Conservation (phyloP, 2,113 vertebrate genomes). For the Euleptes europaea region DNA sequence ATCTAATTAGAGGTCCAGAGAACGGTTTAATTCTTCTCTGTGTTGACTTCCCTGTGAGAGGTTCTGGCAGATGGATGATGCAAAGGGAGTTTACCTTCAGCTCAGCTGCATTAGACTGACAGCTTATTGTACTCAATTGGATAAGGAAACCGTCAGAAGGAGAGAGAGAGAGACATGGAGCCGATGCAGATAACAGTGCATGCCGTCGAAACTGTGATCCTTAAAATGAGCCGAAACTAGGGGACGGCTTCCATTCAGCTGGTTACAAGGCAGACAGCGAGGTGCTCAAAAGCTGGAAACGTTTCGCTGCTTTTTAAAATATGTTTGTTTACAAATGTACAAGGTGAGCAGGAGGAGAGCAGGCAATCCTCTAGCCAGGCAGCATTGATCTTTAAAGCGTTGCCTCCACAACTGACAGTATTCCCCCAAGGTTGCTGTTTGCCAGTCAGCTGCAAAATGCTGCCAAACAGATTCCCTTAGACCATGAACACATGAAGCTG, state of each 20-base stretch:
- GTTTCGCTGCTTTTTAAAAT: background rate
- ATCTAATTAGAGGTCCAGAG: conserved; percentile 75
- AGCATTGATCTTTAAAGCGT: background rate
- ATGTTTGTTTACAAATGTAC: background rate
- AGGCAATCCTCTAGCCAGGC: background rate
- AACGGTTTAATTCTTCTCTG: conserved; percentile 61
- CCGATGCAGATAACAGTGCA: conserved; percentile 71
- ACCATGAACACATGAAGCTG: background rate
- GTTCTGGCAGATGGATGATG: conserved; percentile 80
- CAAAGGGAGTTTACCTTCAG: conserved; percentile 80
- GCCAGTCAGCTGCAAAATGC: background rate
- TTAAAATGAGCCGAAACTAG: conserved; percentile 65
- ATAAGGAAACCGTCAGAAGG: conserved; percentile 76
- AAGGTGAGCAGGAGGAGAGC: background rate
- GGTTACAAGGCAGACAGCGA: conserved; percentile 50
- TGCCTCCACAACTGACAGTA: background rate
- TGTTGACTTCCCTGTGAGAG: conserved; percentile 74
- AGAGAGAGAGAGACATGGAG: conserved; percentile 71
- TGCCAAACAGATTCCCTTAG: background rate
- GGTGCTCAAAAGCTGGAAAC: too few relatives aligned
- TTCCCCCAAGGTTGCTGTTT: background rate
- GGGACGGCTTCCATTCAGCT: conserved; percentile 66
- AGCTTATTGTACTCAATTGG: conserved; percentile 83
- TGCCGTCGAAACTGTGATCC: conserved; percentile 66
- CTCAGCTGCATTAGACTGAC: conserved; percentile 76